A percentile compares a stretch with the other conserved stretches of the same genome.
These are phyloP conservation scores for Ceyx melanurus DNA, from an alignment of 2,113 vertebrate species.

Conservation along the genomic window DNA sequence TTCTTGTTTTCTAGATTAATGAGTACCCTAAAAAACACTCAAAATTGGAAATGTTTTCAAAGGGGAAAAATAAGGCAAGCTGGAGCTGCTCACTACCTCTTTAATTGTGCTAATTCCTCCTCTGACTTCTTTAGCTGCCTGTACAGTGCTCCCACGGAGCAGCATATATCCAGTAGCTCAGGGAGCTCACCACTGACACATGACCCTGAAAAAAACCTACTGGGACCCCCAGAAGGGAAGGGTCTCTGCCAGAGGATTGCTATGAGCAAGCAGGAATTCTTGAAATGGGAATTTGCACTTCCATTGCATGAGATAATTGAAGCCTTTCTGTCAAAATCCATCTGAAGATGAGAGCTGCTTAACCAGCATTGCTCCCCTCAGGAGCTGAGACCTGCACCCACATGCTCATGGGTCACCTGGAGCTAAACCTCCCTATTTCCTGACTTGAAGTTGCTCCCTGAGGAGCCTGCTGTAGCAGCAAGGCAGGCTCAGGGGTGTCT, in stretches of 20 bases:
- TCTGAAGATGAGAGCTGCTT: not conserved
- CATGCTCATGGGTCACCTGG: fast-evolving
- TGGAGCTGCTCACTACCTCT: not conserved
- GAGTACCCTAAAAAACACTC: slow-evolving; percentile 73
- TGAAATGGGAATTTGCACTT: not conserved
- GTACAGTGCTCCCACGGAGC: fast-evolving
- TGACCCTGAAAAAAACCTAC: fast-evolving
- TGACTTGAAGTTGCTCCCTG: fast-evolving
- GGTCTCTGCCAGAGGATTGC: not conserved
- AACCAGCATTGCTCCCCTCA: not conserved
- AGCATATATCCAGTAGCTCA: fast-evolving
- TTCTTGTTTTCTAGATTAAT: slow-evolving; percentile 77
- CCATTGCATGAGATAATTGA: not conserved
- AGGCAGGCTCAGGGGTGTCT: not conserved
- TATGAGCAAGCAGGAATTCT: not conserved
- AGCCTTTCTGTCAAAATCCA: not conserved
- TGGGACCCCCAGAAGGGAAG: not conserved
- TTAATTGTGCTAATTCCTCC: not conserved
- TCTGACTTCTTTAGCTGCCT: not conserved
- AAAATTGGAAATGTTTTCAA: slow-evolving; percentile 70
- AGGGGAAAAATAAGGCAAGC: slow-evolving; percentile 16
- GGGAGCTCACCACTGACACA: not conserved
- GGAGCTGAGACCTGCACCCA: not conserved
- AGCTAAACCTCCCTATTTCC: not conserved
- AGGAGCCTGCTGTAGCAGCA: not conserved